phyloP scores from a whole-genome alignment of 2,888 invertebrate genomes.

The Syrista parreyssii region DNA sequence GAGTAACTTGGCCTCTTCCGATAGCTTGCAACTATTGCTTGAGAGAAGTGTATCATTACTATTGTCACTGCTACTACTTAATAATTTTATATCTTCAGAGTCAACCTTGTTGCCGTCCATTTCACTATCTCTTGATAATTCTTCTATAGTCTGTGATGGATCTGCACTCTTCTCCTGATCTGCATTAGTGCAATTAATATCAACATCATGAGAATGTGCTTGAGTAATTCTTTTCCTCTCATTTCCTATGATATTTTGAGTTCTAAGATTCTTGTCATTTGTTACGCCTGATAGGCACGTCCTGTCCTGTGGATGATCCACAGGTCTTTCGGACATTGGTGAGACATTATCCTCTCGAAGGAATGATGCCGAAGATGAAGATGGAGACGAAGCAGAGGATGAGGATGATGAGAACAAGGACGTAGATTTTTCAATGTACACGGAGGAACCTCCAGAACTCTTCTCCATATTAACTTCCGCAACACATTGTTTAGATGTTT shows the following conservation, averaged over 20 bases:
- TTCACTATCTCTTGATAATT: conserved; percentile 53
- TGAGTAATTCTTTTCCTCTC: not conserved
- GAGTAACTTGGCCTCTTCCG: conserved; percentile 42
- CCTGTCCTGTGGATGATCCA: not conserved
- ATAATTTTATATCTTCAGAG: conserved; percentile 56
- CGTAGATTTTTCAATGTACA: not conserved
- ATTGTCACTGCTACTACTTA: conserved; percentile 68
- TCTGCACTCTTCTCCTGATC: conserved; percentile 11
- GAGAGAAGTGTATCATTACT: conserved; percentile 69
- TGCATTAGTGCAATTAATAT: not conserved
- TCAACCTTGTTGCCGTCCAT: conserved; percentile 55
- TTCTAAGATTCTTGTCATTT: not conserved
- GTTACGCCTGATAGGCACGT: not conserved
- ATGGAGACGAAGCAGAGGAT: not conserved
- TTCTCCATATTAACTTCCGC: not conserved
- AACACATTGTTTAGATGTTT: conserved; percentile 34
- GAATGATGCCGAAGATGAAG: not conserved
- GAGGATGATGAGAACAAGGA: not conserved
- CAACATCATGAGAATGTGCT: not conserved
- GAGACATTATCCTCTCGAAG: not conserved
- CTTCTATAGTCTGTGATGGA: conserved; percentile 39
- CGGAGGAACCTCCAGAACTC: not conserved
- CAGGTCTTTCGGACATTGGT: not conserved
- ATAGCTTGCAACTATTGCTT: conserved; percentile 47
- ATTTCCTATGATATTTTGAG: not conserved